Base-by-base conservation (phyloP, 2,797 vertebrate genomes). In the Pelochelys cantorii region DNA sequence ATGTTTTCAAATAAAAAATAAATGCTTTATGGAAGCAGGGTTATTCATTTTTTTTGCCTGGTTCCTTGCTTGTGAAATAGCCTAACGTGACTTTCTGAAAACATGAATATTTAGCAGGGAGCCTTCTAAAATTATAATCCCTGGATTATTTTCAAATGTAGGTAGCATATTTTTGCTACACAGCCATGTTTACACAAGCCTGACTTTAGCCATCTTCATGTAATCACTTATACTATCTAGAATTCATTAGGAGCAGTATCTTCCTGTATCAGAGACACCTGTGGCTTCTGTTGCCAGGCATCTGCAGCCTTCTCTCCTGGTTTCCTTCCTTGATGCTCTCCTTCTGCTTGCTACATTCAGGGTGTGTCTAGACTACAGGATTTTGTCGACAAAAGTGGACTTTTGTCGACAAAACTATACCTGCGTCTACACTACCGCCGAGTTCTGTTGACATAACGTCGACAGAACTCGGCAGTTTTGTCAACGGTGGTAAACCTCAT, bases 1-100 rank as follows among this genome's bases (percentile, higher is more conserved):
- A 98, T 98, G 98, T 98, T 98, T 98, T 98, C 98, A 98, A 98
- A 98, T 98, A 98, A 98, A 98, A 84, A 98, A 97, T 97, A 98
- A 98, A 98, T 98, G 97, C 98, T 98, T 98, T 98, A 98, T 97
- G 97, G 98, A 98, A 98, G 97, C 94, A 0, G 34, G 52, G 75
- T 87, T 91, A 12, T 83, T 95, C n/a, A 78, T 95, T 96, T 96
- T 48, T 92, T 90, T 88, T 93, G 68, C 92, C 75, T 97, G 55
- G 95, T 97, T 97, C 57, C 81, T 85, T 95, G 87, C 52, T 93
- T 56, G 23, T 94, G 84, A 89, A 92, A 94, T 90, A 92, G 57
- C 17, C 79, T 87, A n/a, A 91, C 85, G n/a, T 0, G 0, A 34
- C 31, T 95, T 94, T 92, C 92, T 48, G 10, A 68, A 93, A 91